Percentiles rank a stretch among this genome's conserved stretches.
These are phyloP conservation scores for Zosterops lateralis DNA, from an alignment of 2,113 vertebrate genomes.

Conservation along the genomic window DNA sequence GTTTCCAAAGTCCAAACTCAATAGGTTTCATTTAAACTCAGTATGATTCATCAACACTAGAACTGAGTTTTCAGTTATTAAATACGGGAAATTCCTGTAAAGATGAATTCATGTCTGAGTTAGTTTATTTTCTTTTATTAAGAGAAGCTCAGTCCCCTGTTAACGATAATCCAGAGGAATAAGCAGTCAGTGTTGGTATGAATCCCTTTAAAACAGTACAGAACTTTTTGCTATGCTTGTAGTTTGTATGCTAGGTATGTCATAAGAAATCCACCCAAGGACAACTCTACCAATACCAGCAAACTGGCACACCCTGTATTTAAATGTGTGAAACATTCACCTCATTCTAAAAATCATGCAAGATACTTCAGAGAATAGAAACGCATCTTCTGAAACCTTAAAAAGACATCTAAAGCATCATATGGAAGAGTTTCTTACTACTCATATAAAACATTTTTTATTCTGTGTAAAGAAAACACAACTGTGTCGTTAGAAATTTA, in stretches of 20 bases:
- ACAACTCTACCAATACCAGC: not conserved
- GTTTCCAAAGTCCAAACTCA: slow-evolving; percentile 28
- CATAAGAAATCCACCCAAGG: not conserved
- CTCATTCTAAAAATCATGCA: not conserved
- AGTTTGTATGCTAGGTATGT: not conserved
- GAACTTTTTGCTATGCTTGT: not conserved
- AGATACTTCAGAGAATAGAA: not conserved
- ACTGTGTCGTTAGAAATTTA: not conserved
- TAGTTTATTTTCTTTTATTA: slow-evolving; percentile 25
- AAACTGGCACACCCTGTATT: not conserved
- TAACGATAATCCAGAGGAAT: not conserved
- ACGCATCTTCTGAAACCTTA: not conserved
- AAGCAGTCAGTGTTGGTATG: not conserved
- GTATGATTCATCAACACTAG: slow-evolving; percentile 58
- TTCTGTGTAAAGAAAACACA: not conserved
- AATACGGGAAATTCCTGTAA: slow-evolving; percentile 62
- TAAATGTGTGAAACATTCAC: not conserved
- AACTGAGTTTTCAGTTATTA: slow-evolving; percentile 49
- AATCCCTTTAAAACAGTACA: not conserved
- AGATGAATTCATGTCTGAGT: slow-evolving; percentile 17
- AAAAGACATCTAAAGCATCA: not conserved
- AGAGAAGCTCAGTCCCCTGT: not conserved
- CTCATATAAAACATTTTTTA: not conserved
- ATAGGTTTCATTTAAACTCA: slow-evolving; percentile 46
- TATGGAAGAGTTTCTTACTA: not conserved